Base-by-base conservation (phyloP, 1,140 invertebrate genomes). In the Caerostris darwini region DNA sequence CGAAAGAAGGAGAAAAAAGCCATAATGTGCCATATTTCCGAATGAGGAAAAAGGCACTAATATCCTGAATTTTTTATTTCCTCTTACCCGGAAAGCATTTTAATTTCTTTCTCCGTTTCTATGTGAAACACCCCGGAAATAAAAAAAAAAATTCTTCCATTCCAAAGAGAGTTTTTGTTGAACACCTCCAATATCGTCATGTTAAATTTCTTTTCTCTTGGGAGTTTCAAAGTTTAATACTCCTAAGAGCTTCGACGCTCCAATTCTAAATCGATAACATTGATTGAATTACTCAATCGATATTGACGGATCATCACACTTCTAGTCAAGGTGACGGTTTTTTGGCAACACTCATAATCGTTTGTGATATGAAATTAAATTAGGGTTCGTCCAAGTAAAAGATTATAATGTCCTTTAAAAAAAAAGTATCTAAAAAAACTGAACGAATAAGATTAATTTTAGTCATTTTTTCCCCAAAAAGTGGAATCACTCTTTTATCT, bases 11-110 rank as follows among this genome's bases (percentile, higher is more conserved):
- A 77, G 34, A 50, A 77, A 77, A 53, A 53, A 7, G 34, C 71
- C 71, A 53, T 77, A 77, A 77, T 50, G 71, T 50, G 34, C 71
- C 50, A 77, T 77, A 77, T 77, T 77, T 77, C 71, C 71, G 53
- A 77, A 77, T 77, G 71, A 34, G 34, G 34, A 34, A 34, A 77
- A 77, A 77, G 50, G 71, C 14, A 77, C 71, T 77, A 77, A 77
- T 77, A 77, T 53, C 71, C 71, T 77, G 71, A 77, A 77, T 77
- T 77, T 77, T 77, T 77, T 77, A 77, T 77, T 50, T 8, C 34
- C 34, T 50, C 34, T 50, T 50, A 34, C 10, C 12, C 12, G 10
- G 34, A 12, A 77, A 77, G 71, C 34, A 77, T 77, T 77, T 77
- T 77, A 77, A 77, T 77, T 34, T 77, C 34, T 69, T 69, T 69